phyloP scores from a whole-genome alignment of 2,113 vertebrate species.

The Gopherus flavomarginatus region DNA sequence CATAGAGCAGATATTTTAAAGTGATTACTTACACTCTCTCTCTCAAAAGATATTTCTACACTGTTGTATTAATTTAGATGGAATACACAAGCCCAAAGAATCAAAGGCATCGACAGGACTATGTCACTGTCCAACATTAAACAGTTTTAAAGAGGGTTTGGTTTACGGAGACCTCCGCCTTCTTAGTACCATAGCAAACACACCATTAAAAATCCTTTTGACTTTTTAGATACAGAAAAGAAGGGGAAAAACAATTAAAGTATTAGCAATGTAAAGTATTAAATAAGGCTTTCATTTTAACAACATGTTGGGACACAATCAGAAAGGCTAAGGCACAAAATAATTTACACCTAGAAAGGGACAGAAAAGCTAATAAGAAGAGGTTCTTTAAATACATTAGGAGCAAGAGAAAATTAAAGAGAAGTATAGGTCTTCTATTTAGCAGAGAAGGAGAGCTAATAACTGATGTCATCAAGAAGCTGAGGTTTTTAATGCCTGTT shows the following conservation, averaged over 20 bases:
- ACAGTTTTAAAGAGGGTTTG: neutral
- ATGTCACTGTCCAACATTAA: neutral
- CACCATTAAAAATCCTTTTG: neutral
- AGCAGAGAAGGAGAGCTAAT: neutral
- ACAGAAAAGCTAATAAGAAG: neutral
- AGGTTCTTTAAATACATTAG: neutral
- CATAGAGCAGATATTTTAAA: neutral
- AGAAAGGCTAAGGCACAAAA: neutral
- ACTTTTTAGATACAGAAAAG: neutral
- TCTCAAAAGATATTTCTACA: neutral
- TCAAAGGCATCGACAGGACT: neutral
- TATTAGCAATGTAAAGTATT: neutral
- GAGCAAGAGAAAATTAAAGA: neutral
- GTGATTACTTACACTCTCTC: neutral
- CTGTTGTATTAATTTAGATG: neutral
- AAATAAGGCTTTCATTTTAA: neutral
- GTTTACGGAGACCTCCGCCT: neutral
- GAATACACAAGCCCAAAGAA: neutral
- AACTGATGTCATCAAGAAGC: neutral
- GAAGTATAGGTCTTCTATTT: neutral
- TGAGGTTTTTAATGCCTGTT: neutral
- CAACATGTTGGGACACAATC: neutral
- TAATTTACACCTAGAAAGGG: neutral
- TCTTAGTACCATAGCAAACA: neutral
- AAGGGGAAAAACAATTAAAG: neutral